phyloP scores from a whole-genome alignment of 2,888 invertebrate species.

The Philhelius pedissequus region DNA sequence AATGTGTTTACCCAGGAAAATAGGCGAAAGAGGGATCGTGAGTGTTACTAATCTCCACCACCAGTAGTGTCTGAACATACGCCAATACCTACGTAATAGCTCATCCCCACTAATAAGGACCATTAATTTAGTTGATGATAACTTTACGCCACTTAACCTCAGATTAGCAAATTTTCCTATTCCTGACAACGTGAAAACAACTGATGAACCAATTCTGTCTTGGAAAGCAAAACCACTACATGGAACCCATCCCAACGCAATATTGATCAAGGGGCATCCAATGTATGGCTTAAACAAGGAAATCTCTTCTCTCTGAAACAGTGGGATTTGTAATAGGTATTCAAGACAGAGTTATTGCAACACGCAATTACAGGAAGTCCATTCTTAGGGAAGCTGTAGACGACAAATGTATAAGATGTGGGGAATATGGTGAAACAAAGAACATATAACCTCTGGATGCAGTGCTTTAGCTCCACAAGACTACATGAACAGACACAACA shows the following conservation, averaged over 20 bases:
- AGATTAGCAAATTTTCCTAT: background rate
- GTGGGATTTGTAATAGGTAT: no score
- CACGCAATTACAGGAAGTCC: no score
- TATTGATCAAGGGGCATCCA: no score
- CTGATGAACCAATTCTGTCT: background rate
- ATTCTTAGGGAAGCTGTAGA: no score
- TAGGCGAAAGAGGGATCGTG: background rate
- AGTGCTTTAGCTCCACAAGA: background rate
- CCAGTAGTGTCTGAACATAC: background rate
- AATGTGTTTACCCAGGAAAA: background rate
- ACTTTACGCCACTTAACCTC: background rate
- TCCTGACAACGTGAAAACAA: background rate
- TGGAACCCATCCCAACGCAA: background rate
- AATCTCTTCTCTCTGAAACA: no score
- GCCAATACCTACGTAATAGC: background rate
- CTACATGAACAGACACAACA: background rate
- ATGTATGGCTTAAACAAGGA: no score
- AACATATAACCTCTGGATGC: background rate
- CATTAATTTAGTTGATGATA: background rate
- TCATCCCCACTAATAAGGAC: background rate
- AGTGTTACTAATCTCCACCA: background rate
- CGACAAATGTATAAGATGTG: background rate
- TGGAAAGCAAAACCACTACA: slow-evolving; percentile 8
- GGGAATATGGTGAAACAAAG: background rate
- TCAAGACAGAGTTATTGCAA: no score